phyloP scores from a whole-genome alignment of 2,797 vertebrate genomes.

The Diplodus puntazzo region DNA sequence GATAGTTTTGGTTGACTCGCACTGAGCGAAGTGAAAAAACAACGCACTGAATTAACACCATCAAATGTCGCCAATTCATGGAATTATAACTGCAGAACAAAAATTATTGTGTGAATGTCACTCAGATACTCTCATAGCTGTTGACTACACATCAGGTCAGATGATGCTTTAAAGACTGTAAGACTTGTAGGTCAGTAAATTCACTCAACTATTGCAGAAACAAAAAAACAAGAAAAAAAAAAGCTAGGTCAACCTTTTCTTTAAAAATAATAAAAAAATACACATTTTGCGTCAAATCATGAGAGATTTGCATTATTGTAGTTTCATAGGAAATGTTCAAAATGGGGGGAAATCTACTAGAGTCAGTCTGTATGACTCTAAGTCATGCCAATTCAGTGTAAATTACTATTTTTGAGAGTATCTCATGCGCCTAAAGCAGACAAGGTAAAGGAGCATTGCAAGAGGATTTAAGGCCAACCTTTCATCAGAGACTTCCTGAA shows the following conservation, averaged over 20 bases:
- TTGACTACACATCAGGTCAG: slow-evolving; percentile 64
- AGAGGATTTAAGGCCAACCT: slow-evolving; percentile 76
- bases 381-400: slow-evolving; percentile 58
- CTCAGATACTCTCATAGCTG: slow-evolving; percentile 50
- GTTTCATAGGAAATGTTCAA: slow-evolving; percentile 44
- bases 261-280: slow-evolving; percentile 36
- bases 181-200: slow-evolving; percentile 77
- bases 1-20: slow-evolving; percentile 57
- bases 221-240: slow-evolving; percentile 20
- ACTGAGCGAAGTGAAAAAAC: slow-evolving; percentile 39
- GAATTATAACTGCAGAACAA: slow-evolving; percentile 23
- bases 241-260: slow-evolving; percentile 56
- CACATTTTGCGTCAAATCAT: slow-evolving; percentile 39
- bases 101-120: slow-evolving; percentile 33
- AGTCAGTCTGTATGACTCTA: slow-evolving; percentile 28
- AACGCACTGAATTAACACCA: slow-evolving; percentile 32
- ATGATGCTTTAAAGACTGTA: slow-evolving; percentile 55
- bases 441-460: slow-evolving; percentile 45
- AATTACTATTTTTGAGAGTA: slow-evolving; percentile 39
- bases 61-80: slow-evolving; percentile 28
- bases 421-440: slow-evolving; percentile 56
- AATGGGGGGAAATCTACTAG: slow-evolving; percentile 4
- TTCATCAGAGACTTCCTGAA: slow-evolving; percentile 70
- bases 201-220: slow-evolving; percentile 70
- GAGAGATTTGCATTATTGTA: slow-evolving; percentile 44